A percentile compares a stretch with the other conserved stretches of the same genome.
phyloP scores from a whole-genome alignment of 2,797 vertebrate species.

The Etheostoma nigrum region DNA sequence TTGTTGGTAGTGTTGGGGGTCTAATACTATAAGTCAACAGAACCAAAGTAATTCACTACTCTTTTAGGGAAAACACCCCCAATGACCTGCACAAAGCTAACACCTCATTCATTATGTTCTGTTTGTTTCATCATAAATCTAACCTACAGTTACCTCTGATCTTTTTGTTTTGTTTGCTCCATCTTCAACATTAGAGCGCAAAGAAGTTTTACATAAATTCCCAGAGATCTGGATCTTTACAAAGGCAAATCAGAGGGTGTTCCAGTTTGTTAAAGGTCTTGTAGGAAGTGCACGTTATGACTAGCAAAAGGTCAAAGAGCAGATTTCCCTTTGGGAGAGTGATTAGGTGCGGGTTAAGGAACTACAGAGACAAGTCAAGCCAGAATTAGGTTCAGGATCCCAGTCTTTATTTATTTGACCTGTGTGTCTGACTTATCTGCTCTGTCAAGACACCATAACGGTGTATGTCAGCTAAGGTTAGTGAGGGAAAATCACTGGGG shows the following conservation, averaged over 20 bases:
- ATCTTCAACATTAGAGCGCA: constrained; percentile 18
- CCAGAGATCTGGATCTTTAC: constrained; percentile 31
- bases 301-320: constrained; percentile 61
- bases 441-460: constrained; percentile 45
- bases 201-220: constrained; percentile 21
- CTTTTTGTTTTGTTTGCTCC: not conserved
- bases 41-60: constrained; percentile 58
- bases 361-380: constrained; percentile 45
- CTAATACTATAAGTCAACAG: constrained; percentile 55
- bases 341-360: constrained; percentile 63
- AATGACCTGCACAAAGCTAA: constrained; percentile 32
- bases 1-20: constrained; percentile 26
- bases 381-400: constrained; percentile 67
- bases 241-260: constrained; percentile 28
- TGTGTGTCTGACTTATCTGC: constrained; percentile 68
- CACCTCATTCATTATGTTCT: constrained; percentile 39
- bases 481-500: constrained; percentile 54
- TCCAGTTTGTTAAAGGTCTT: constrained; percentile 28
- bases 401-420: constrained; percentile 76
- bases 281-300: constrained; percentile 43
- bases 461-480: constrained; percentile 65
- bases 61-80: constrained; percentile 49
- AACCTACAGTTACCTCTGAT: constrained; percentile 37
- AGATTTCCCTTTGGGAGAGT: constrained; percentile 55
- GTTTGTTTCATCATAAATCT: constrained; percentile 50